phyloP scores from a whole-genome alignment of 2,797 vertebrate genomes.

The Ceryle rudis region DNA sequence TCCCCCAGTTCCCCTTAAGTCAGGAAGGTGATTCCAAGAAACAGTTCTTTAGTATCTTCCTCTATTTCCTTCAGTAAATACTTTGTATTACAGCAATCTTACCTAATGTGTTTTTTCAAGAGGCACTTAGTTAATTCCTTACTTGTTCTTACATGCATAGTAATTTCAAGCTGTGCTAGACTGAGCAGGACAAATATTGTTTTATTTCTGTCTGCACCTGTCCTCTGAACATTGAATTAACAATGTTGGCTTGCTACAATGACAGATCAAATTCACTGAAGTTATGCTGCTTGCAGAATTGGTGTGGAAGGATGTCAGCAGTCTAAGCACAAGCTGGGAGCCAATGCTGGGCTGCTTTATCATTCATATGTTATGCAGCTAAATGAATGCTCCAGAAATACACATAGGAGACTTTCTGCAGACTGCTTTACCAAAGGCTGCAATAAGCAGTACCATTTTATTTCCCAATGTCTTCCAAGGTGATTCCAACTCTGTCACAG shows the following conservation, averaged over 20 bases:
- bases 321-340: neutral
- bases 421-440: neutral
- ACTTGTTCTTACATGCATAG: neutral
- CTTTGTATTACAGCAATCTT: neutral
- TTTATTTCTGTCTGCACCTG: constrained; percentile 72
- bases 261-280: constrained; percentile 42
- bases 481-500: neutral
- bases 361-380: neutral
- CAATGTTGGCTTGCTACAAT: constrained; percentile 7
- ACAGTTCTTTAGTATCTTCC: neutral
- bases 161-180: constrained; percentile 5
- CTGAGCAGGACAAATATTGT: constrained; percentile 29
- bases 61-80: neutral
- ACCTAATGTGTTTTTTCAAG: neutral
- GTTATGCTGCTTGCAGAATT: constrained; percentile 6
- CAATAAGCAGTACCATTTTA: neutral
- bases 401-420: neutral
- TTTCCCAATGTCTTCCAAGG: neutral
- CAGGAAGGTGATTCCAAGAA: neutral
- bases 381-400: neutral
- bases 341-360: neutral
- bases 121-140: neutral
- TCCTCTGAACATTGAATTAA: constrained; percentile 56
- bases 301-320: neutral
- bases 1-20: neutral